Conservation (phyloP, 2,888 invertebrate genomes). For the Pristionchus fissidentatus region DNA sequence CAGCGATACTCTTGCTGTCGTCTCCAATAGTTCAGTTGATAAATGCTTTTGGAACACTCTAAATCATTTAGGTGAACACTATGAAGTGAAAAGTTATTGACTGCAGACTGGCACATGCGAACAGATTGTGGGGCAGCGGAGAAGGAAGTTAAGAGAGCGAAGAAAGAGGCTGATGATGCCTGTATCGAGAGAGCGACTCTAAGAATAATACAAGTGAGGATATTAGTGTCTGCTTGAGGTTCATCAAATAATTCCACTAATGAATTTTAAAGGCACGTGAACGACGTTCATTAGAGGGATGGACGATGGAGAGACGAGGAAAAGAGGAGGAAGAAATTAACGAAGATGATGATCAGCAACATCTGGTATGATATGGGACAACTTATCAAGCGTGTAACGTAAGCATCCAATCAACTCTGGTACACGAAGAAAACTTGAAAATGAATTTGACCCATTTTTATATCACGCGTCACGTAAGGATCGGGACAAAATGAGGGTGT, state of each 20-base stretch:
- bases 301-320: neutral
- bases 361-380: neutral
- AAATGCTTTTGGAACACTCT: no score
- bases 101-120: conserved; percentile 38
- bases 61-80: neutral
- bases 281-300: neutral
- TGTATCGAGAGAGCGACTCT: neutral
- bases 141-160: conserved; percentile 7
- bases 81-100: neutral
- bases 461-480: no score
- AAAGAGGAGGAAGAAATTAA: neutral
- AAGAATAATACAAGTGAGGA: neutral
- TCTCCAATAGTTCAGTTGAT: no score
- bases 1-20: no score
- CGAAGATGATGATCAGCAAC: neutral
- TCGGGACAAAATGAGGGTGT: no score
- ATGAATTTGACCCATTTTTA: no score
- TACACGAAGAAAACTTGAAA: no score
- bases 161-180: neutral
- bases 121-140: neutral
- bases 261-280: neutral
- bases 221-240: neutral
- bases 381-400: no score
- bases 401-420: no score
- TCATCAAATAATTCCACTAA: neutral